phyloP scores from a whole-genome alignment of 2,797 vertebrate genomes.

The Eulemur albifrons region DNA sequence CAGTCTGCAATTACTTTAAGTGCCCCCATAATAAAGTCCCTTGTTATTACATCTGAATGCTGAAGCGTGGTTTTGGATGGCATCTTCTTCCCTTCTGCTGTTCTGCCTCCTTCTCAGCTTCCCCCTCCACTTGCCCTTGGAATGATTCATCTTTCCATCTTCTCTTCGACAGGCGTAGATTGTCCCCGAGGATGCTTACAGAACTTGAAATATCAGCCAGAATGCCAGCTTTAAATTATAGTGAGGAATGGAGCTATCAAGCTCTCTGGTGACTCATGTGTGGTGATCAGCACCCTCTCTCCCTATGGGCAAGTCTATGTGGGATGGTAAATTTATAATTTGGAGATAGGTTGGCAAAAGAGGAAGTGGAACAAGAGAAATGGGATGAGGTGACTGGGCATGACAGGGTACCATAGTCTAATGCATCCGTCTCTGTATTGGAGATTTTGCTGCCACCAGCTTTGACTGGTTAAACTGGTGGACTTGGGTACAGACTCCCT shows the following conservation, averaged over 20 bases:
- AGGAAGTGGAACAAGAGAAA: constrained; percentile 23
- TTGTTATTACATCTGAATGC: background rate
- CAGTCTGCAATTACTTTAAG: background rate
- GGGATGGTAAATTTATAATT: constrained; percentile 52
- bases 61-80: background rate
- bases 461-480: background rate
- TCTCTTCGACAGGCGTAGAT: background rate
- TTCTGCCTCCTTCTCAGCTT: constrained; percentile 10
- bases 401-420: background rate
- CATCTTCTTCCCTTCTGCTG: background rate
- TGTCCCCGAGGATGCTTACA: constrained; percentile 45
- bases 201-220: constrained; percentile 61
- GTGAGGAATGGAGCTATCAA: background rate
- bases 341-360: background rate
- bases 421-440: background rate
- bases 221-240: constrained; percentile 60
- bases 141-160: constrained; percentile 58
- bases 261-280: constrained; percentile 46
- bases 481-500: background rate
- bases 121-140: constrained; percentile 33
- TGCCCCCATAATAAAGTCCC: background rate
- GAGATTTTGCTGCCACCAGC: background rate
- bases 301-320: constrained; percentile 32
- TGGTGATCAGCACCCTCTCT: background rate
- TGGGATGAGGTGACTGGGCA: background rate